Conservation (phyloP, 2,113 vertebrate species). For the Tauraco erythrolophus region DNA sequence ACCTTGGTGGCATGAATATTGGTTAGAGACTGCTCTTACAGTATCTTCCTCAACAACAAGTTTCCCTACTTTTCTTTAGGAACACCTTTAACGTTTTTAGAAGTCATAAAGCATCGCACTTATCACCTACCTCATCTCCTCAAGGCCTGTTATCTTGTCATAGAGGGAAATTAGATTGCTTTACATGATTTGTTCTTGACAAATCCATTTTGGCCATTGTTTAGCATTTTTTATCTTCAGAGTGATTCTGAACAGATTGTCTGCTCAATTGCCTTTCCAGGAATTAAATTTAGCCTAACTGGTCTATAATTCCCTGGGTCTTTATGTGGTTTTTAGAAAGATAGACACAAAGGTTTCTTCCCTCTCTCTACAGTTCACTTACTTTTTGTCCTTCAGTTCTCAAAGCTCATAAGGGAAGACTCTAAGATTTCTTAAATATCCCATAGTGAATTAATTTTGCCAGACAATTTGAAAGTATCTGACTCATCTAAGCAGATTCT, state of each 20-base stretch:
- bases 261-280: background rate
- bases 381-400: constrained; percentile 18
- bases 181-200: background rate
- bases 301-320: background rate
- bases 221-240: background rate
- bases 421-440: background rate
- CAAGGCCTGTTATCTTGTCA: background rate
- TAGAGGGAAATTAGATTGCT: background rate
- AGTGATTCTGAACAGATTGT: background rate
- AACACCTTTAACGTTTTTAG: background rate
- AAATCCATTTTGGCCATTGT: background rate
- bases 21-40: background rate
- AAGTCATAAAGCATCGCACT: background rate
- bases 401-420: background rate
- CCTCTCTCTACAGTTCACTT: background rate
- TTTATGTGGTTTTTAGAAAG: background rate
- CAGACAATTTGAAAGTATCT: constrained; percentile 30
- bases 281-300: background rate
- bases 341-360: background rate
- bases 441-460: background rate
- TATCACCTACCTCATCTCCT: background rate
- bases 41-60: background rate
- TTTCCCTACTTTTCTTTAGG: background rate
- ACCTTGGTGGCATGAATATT: background rate
- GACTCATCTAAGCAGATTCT: background rate